Evolutionary conservation across 2,888 invertebrate species (phyloP), one percentile per base, ranked within the genome.

Genomic region (Troides oblongomaculatus): DNA sequence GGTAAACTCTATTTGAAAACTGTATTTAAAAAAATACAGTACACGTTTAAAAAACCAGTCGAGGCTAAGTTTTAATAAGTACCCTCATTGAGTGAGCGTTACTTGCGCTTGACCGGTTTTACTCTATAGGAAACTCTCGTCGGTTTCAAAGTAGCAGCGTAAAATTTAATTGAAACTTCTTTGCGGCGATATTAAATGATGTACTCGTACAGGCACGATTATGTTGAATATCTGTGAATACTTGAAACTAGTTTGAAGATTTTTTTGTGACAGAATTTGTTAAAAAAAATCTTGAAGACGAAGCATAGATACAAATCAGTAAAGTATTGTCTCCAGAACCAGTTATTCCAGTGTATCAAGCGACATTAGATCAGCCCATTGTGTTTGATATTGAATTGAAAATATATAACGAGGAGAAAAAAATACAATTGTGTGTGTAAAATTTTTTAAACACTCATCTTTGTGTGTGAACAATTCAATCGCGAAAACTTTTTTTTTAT

Each of bases 131-230:
- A 53, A 53, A 74, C 75, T 78, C 77, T 79, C 73, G 74, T 46
- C 73, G 61, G 72, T 71, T 76, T 74, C 73, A 73, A 77, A 71
- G 78, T 78, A 80, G 81, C 81, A 83, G 82, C 72, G 79, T 83
- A 78, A 81, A 77, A 83, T 82, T 81, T 79, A 82, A 84, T 82
- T 83, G 78, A 73, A 83, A 79, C 76, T 77, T 74, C 73, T 75
- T 73, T 74, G 62, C 72, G 76, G 76, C 75, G 75, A 79, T 79
- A 80, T 81, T 79, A 81, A 84, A 74, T 68, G 65, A 69, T 72
- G 68, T 71, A 21, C 21, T 21, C 21, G 21, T 21, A 68, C 18
- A 39, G 21, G 46, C 36, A 64, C 64, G 58, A 58, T 57, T 58
- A 57, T 39, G 39, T n/a, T n/a, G 3, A 5, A n/a, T 2, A 53